Base-by-base conservation (phyloP, 2,113 vertebrate genomes). In the Oryzias melastigma region DNA sequence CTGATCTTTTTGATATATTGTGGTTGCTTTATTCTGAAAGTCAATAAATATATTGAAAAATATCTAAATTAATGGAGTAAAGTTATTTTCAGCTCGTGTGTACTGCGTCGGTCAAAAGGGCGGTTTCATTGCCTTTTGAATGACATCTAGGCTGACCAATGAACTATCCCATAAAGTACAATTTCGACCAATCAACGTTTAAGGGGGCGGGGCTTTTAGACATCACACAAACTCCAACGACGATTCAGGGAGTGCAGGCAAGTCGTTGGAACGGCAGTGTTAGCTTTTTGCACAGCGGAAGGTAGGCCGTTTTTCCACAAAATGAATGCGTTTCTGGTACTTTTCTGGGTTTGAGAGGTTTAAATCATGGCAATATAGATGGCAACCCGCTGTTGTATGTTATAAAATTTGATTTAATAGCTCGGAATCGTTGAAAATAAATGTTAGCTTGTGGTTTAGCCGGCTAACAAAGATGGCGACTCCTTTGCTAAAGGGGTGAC, bases 1-100 rank as follows among this genome's bases (percentile, higher is more conserved):
- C 73, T 84, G 86, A 89, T 89, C 74, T 77, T 87, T 89, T 91
- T 89, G 53, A 80, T 81, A 83, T 87, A 78, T 85, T 89, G 89
- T 91, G 86, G 78, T 90, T 90, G 87, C 83, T 89, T 87, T 89
- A 84, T 80, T 89, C 86, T 81, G 74, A 80, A 87, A 89, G 85
- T 89, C 87, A 90, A 90, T 91, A 90, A 91, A 91, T 89, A 89
- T 88, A 90, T 91, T 85, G 88, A 87, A 74, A 82, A 85, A 84
- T 58, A 10, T 1, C 19, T 19, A 18, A 4, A 40, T 7, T 35
- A 35, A 35, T 35, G 35, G 35, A 35, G 35, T 12, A 35, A 10
- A 35, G 35, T 35, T 8, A 35, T 35, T 35, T 35, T 35, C 35
- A 35, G 10, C 35, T 13, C 8, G 14, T 40, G 2, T 60, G n/a